Percentiles rank a stretch among this genome's conserved stretches.
These are phyloP conservation scores for Tribolium castaneum DNA, from an alignment of 1,140 invertebrate genomes.

Conservation along the genomic window DNA sequence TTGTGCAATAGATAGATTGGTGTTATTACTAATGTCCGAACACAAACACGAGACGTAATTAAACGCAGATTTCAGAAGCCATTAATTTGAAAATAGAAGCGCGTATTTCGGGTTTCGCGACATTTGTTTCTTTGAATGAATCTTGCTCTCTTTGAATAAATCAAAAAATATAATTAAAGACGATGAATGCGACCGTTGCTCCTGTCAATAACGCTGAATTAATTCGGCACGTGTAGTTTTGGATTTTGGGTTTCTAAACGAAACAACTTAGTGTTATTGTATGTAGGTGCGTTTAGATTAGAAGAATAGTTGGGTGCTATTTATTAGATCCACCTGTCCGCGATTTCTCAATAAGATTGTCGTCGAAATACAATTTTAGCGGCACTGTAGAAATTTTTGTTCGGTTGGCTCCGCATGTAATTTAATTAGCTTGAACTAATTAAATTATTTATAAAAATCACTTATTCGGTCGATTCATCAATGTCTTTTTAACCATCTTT, in stretches of 20 bases:
- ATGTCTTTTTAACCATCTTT: neutral
- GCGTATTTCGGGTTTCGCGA: neutral
- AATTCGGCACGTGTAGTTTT: too few relatives aligned
- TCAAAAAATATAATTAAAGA: too few relatives aligned
- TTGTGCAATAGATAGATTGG: neutral
- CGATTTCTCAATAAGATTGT: conserved; percentile 29
- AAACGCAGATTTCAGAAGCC: conserved; percentile 19
- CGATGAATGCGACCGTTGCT: too few relatives aligned
- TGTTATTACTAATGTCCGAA: conserved; percentile 20
- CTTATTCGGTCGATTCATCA: neutral
- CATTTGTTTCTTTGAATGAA: neutral
- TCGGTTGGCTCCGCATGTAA: neutral
- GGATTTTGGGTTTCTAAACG: too few relatives aligned
- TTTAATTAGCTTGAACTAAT: conserved; percentile 20
- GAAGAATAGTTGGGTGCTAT: conserved; percentile 20
- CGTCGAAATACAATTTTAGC: conserved; percentile 30
- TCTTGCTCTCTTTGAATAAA: neutral
- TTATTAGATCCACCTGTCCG: conserved; percentile 39
- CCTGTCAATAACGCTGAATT: too few relatives aligned
- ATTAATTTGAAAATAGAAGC: conserved; percentile 24
- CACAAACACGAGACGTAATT: conserved; percentile 10
- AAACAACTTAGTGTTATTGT: neutral
- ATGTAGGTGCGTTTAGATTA: conserved; percentile 26
- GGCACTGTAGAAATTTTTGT: conserved; percentile 30
- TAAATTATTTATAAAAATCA: conserved; percentile 6